Conservation (phyloP, 2,113 vertebrate species). For the Laticauda colubrina region DNA sequence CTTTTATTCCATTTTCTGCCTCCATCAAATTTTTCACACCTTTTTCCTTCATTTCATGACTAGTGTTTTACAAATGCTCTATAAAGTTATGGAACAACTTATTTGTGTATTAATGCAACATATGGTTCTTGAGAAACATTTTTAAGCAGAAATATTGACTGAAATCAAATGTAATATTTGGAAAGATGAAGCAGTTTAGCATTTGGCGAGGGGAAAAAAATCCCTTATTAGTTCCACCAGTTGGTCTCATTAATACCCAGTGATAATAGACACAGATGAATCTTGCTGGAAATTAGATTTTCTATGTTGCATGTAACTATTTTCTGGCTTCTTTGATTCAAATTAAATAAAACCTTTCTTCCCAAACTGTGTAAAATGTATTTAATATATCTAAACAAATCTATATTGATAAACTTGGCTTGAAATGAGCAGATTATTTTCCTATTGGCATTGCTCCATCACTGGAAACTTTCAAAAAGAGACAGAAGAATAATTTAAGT, state of each 20-base stretch:
- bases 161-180: neutral
- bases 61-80: neutral
- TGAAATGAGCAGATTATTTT: neutral
- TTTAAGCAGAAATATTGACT: neutral
- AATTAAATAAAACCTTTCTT: neutral
- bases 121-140: neutral
- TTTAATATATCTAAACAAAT: neutral
- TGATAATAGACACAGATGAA: neutral
- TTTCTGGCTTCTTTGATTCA: neutral
- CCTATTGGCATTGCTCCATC: neutral
- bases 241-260: neutral
- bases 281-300: neutral
- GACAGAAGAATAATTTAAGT: neutral
- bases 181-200: neutral
- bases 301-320: accelerated
- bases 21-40: too few relatives aligned
- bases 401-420: neutral
- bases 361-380: neutral
- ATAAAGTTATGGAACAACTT: neutral
- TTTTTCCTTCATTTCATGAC: too few relatives aligned
- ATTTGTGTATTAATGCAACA: neutral
- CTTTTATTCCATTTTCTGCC: too few relatives aligned
- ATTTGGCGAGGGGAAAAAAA: neutral
- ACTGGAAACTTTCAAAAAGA: neutral
- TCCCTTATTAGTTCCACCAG: neutral